Base-by-base conservation (phyloP, 1,140 invertebrate genomes). In the Papilio polyxenes region DNA sequence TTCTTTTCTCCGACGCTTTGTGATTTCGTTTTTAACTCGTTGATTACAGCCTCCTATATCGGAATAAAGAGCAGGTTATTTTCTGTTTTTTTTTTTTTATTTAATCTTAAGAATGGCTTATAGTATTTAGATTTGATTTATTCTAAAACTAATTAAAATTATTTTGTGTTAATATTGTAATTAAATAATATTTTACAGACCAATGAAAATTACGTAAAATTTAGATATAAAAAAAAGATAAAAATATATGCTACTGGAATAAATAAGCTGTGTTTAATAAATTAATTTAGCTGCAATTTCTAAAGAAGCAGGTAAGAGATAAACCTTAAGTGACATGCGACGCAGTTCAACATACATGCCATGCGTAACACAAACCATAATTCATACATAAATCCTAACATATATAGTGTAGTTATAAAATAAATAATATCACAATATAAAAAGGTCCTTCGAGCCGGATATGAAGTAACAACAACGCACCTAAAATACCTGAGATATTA, bases 1-100 rank as follows among this genome's bases (percentile, higher is more conserved):
- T 99, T 98, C 95, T 99, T 99, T 92, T 99, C 98, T 91, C 98
- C 97, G 75, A 99, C 98, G 88, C 97, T 95, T 91, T 97, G 96
- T 53, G 98, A 97, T 94, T 98, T 98, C 90, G 96, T 98, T 95
- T 99, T 99, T 91, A 99, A 90, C 94, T 99, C 98, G 94, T 98
- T 98, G 92, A 99, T 99, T 88, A 99, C 98, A 89, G 98, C 98
- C 88, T 99, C 98, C 98, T 99, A 94, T 80, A 37, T n/a, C 13
- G 75, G 13, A 72, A 23, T 4, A 80, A 40, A 15, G 40, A 8
- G 74, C 15, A 37, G 3, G 7, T 44, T 7, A 44, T 44, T 44
- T 44, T 3, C 40, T 44, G 40, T 44, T 7, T 31, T 31, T 31
- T 31, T 31, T 31, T 74, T 72, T 31, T 17, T 23, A 59, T 40